A percentile compares a stretch with the other conserved stretches of the same genome.
These are phyloP conservation scores for Melieria omissa DNA, from an alignment of 2,888 invertebrate species.

Conservation along the genomic window DNA sequence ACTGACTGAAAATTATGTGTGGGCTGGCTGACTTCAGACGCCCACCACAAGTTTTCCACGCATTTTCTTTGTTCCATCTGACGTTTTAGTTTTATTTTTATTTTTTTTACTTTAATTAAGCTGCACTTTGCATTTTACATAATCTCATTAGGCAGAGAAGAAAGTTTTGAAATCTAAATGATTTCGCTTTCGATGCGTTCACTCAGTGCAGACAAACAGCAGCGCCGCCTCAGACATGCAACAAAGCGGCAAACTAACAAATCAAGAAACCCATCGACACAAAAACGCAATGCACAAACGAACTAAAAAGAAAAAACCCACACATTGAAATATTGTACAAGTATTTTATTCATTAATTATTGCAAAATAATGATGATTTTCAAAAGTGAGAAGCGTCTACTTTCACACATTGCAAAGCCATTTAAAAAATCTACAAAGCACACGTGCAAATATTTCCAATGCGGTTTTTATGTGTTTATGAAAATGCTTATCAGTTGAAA, in stretches of 20 bases:
- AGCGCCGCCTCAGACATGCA: conserved; percentile 6
- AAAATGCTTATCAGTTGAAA: too few relatives aligned
- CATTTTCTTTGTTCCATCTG: too few relatives aligned
- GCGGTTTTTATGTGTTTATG: too few relatives aligned
- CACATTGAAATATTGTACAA: background rate
- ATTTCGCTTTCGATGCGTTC: conserved; percentile 19
- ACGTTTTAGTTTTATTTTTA: too few relatives aligned
- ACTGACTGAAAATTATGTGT: background rate
- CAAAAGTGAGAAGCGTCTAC: background rate
- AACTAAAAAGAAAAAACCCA: conserved; percentile 7
- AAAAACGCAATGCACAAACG: conserved; percentile 16
- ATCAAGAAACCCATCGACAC: background rate
- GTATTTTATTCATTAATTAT: conserved; percentile 39
- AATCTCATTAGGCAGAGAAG: conserved; percentile 7
- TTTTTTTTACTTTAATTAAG: too few relatives aligned
- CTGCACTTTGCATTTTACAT: background rate
- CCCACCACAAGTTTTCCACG: too few relatives aligned
- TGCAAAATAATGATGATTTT: conserved; percentile 53
- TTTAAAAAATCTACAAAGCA: too few relatives aligned
- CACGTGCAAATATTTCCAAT: too few relatives aligned
- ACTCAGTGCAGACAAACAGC: conserved; percentile 2
- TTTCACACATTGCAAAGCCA: too few relatives aligned
- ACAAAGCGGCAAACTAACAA: conserved; percentile 2
- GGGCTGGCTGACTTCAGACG: background rate
- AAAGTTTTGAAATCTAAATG: conserved; percentile 1